These are phyloP conservation scores for Seira musarum DNA, from an alignment of 2,888 invertebrate genomes.

Conservation along the genomic window DNA sequence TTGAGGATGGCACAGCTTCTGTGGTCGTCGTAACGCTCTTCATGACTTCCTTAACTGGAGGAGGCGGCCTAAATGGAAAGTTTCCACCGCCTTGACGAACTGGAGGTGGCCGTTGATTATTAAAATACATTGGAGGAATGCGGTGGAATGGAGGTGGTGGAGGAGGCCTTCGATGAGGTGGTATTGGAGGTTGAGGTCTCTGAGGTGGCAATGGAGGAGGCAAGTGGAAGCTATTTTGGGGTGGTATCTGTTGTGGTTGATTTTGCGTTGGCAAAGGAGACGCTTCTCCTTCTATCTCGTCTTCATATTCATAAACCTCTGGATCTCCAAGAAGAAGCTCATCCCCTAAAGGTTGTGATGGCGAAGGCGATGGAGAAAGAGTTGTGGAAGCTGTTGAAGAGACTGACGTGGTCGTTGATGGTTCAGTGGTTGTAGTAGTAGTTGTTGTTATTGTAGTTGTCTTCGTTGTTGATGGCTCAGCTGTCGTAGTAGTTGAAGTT, in stretches of 20 bases:
- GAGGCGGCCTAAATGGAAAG: conserved; percentile 66
- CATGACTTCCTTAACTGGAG: conserved; percentile 65
- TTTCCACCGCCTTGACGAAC: conserved; percentile 40
- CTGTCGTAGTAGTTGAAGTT: conserved; percentile 9
- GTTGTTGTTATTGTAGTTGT: not conserved
- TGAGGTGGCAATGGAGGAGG: conserved; percentile 37
- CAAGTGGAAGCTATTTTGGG: conserved; percentile 31
- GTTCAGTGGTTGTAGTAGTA: not conserved
- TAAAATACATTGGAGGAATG: conserved; percentile 47
- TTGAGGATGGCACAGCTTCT: not conserved
- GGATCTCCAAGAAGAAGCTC: conserved; percentile 4
- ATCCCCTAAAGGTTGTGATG: conserved; percentile 6
- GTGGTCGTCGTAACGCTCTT: conserved; percentile 22
- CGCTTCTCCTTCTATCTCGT: conserved; percentile 17
- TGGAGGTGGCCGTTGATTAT: conserved; percentile 50
- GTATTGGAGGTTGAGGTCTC: conserved; percentile 29
- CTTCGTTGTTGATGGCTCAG: not conserved
- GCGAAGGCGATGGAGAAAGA: not conserved
- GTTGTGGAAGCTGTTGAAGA: conserved; percentile 23
- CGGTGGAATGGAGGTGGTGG: conserved; percentile 52
- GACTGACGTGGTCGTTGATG: not conserved
- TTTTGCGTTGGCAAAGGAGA: conserved; percentile 12
- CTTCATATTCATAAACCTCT: conserved; percentile 33
- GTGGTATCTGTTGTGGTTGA: conserved; percentile 20
- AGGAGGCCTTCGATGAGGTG: conserved; percentile 29